Evolutionary conservation across 2,113 vertebrate species (phyloP).

Genomic region (Podarcis raffonei): DNA sequence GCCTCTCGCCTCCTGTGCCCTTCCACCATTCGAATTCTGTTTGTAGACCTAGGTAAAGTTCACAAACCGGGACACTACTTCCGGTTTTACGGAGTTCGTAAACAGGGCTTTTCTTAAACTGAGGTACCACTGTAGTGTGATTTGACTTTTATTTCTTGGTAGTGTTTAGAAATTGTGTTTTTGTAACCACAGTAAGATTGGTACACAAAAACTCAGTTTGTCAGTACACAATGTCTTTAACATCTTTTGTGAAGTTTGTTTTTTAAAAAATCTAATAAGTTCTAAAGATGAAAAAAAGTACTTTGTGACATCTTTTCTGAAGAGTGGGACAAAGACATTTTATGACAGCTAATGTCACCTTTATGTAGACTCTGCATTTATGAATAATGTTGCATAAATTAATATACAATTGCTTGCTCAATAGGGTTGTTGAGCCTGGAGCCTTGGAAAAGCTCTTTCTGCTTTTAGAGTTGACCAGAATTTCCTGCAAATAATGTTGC

Average conservation of each 20-base stretch:
- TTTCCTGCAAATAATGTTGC: too few species aligned
- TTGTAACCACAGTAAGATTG: neutral
- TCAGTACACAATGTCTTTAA: neutral
- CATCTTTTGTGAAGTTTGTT: neutral
- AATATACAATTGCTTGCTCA: neutral
- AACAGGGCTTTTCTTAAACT: too few species aligned
- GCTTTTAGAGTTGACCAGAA: neutral
- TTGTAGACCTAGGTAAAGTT: too few species aligned
- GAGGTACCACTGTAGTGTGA: neutral
- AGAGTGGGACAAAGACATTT: neutral
- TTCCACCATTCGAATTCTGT: too few species aligned
- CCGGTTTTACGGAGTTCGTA: too few species aligned
- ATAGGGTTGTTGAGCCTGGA: too few species aligned
- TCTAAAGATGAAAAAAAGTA: too few species aligned
- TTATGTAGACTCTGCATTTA: neutral
- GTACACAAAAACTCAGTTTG: neutral
- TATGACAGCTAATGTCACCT: neutral
- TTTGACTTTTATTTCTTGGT: neutral
- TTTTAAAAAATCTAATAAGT: too few species aligned
- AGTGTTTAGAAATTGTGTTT: slow-evolving; percentile 8
- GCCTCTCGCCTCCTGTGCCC: too few species aligned
- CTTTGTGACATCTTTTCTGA: neutral
- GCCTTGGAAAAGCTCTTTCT: too few species aligned
- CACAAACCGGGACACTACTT: too few species aligned
- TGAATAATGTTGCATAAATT: neutral